Conservation (phyloP, 2,888 invertebrate genomes). For the Stenotaenia linearis region DNA sequence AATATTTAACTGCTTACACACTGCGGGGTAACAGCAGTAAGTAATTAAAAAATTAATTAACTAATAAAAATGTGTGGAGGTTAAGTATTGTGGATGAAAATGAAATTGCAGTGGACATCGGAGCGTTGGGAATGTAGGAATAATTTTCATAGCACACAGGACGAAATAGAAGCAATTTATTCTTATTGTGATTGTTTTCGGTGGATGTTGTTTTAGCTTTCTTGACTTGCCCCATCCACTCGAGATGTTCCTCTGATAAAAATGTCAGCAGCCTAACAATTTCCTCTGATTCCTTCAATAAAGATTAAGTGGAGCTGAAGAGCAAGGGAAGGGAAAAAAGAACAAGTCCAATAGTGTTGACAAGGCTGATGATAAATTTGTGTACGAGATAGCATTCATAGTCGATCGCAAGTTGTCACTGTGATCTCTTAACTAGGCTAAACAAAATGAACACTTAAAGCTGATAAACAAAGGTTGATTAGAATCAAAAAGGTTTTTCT, state of each 20-base stretch:
- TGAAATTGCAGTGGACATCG: too few species aligned
- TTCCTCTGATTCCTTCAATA: slow-evolving; percentile 24
- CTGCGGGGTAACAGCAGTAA: neutral
- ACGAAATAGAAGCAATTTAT: neutral
- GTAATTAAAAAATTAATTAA: neutral
- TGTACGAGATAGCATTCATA: neutral
- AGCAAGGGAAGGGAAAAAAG: neutral
- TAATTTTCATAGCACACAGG: neutral
- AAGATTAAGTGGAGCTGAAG: slow-evolving; percentile 23
- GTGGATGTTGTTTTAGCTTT: slow-evolving; percentile 12
- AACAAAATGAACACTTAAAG: neutral
- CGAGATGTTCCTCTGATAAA: slow-evolving; percentile 16
- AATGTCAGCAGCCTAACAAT: slow-evolving; percentile 24
- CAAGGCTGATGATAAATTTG: slow-evolving; percentile 21
- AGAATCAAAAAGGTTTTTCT: neutral
- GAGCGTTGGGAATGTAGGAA: neutral
- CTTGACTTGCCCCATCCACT: slow-evolving; percentile 2
- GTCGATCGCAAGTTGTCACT: neutral
- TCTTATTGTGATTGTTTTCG: slow-evolving; percentile 3
- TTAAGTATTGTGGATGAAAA: too few species aligned
- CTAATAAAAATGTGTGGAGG: too few species aligned
- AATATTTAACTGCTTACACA: neutral
- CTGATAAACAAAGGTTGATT: neutral
- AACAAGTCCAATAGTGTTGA: slow-evolving; percentile 26
- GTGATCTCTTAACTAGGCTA: neutral